Base-by-base conservation (phyloP, 2,888 invertebrate genomes). In the Pristionchus maxplancki region DNA sequence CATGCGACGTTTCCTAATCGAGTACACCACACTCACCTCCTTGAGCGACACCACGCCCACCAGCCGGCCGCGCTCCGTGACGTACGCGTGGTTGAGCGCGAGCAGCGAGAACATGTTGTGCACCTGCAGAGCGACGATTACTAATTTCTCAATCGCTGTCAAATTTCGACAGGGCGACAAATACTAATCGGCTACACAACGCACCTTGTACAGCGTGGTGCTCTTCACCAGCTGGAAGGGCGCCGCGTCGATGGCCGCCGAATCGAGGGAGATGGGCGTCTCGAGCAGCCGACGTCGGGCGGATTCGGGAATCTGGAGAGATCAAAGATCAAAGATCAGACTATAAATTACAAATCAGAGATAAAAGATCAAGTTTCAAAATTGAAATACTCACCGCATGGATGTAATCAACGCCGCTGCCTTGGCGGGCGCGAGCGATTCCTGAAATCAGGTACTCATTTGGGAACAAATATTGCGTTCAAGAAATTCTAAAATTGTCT, bases 51-150 rank as follows among this genome's bases (percentile, higher is more conserved):
- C 98, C 0, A 99, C 98, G 4, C 99, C 99, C 8, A 98, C 97
- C 1, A 99, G 96, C 91, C 97, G 96, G 0, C 98, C 99, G 88
- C 98, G 98, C 90, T 98, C 97, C 0, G 99, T 99, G 28, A 99
- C 99, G 95, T 99, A 99, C 0, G 99, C 98, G 94, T 98, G 97
- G 95, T 98, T 98, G 40, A 99, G 97, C n/a, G 98, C 98, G 90
- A 99, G 96, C 96, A 99, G 97, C n/a, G 98, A 98, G 95, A 99
- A 99, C 84, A 99, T 96, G 0, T 98, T 98, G 95, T 99, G 99
- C 9, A 98, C 96, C 95, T 99, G 98, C 98, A 20, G 98, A 24
- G 15, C 82, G 34, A 28, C 53, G 53, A n/a, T 83, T 44, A n/a
- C 34, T 20, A 50, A 31, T 53, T 31, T 9, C 24, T 34, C 28